Evolutionary conservation across 1,140 invertebrate species (phyloP).

Genomic region (Pseudomyrmex concolor): DNA sequence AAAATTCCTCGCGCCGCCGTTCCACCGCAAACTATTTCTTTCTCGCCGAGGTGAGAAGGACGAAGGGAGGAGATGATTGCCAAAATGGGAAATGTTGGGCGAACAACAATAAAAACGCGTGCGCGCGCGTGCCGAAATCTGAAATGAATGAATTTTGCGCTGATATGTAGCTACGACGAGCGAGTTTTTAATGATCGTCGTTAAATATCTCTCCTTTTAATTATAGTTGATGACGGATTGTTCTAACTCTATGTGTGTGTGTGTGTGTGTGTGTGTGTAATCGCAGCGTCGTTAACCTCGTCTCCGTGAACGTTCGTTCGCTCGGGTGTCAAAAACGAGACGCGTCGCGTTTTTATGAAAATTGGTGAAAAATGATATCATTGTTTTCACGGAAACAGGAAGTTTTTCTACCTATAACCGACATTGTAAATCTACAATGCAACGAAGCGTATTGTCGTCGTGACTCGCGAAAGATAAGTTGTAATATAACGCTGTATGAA

Average conservation of each 20-base stretch:
- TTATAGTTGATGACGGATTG: slow-evolving; percentile 4
- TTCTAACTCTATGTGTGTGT: background rate
- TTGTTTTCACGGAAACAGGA: background rate
- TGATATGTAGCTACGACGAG: slow-evolving; percentile 10
- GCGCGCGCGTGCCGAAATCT: background rate
- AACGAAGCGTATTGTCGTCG: background rate
- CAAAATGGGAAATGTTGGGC: background rate
- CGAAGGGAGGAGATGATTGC: background rate
- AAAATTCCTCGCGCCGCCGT: slow-evolving; percentile 68
- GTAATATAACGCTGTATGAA: slow-evolving; percentile 1
- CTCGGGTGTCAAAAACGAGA: background rate
- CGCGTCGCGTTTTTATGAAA: slow-evolving; percentile 27
- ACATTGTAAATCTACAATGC: slow-evolving; percentile 3
- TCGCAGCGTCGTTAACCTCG: slow-evolving; percentile 18
- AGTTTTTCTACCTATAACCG: slow-evolving; percentile 23
- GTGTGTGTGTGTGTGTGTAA: background rate
- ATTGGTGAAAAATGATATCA: slow-evolving; percentile 31
- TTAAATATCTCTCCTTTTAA: background rate
- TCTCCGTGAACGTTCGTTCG: slow-evolving; percentile 11
- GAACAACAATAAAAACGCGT: background rate
- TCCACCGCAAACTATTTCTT: slow-evolving; percentile 49
- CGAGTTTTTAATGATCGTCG: slow-evolving; percentile 12
- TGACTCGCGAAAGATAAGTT: slow-evolving; percentile 49
- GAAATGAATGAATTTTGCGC: background rate
- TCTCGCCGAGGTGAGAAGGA: slow-evolving; percentile 6